A percentile compares a stretch with the other conserved stretches of the same genome.
Evolutionary conservation across 2,888 invertebrate species (phyloP).

Genomic region (Idaea biselata): DNA sequence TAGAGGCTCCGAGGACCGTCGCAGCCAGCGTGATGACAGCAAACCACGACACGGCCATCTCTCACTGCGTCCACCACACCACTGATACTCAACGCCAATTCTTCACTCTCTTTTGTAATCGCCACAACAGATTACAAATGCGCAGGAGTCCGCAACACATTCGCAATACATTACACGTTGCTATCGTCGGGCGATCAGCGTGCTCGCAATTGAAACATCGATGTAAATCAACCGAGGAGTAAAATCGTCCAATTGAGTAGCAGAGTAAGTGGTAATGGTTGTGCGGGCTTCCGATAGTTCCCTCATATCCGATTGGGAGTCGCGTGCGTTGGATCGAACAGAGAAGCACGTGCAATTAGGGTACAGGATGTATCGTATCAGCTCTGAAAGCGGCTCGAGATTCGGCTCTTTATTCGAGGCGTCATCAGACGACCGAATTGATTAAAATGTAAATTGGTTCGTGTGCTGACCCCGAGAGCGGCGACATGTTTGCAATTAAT

Average conservation of each 20-base stretch:
- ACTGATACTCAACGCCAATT: slow-evolving; percentile 54
- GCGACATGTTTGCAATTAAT: slow-evolving; percentile 2
- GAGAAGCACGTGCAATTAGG: slow-evolving; percentile 44
- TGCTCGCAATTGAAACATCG: slow-evolving; percentile 17
- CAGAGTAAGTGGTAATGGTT: slow-evolving; percentile 37
- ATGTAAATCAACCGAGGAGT: slow-evolving; percentile 32
- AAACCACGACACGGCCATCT: slow-evolving; percentile 69
- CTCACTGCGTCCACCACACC: slow-evolving; percentile 58
- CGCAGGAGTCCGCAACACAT: slow-evolving; percentile 35
- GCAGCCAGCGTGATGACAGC: slow-evolving; percentile 62
- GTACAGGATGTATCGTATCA: slow-evolving; percentile 53
- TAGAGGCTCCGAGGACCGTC: slow-evolving; percentile 68
- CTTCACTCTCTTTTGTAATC: slow-evolving; percentile 66
- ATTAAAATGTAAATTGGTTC: slow-evolving; percentile 5
- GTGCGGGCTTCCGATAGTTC: slow-evolving; percentile 60
- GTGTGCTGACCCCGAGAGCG: neutral
- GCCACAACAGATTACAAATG: slow-evolving; percentile 51
- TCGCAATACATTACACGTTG: slow-evolving; percentile 11
- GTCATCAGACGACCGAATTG: neutral
- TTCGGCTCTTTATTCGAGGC: neutral
- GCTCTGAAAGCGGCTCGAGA: slow-evolving; percentile 31
- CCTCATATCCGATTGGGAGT: slow-evolving; percentile 54
- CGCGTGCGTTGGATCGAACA: slow-evolving; percentile 48
- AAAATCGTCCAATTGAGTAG: slow-evolving; percentile 22
- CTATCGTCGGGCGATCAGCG: slow-evolving; percentile 15